phyloP scores from a whole-genome alignment of 2,888 invertebrate genomes.

The Pycnomerus fuliginosus region DNA sequence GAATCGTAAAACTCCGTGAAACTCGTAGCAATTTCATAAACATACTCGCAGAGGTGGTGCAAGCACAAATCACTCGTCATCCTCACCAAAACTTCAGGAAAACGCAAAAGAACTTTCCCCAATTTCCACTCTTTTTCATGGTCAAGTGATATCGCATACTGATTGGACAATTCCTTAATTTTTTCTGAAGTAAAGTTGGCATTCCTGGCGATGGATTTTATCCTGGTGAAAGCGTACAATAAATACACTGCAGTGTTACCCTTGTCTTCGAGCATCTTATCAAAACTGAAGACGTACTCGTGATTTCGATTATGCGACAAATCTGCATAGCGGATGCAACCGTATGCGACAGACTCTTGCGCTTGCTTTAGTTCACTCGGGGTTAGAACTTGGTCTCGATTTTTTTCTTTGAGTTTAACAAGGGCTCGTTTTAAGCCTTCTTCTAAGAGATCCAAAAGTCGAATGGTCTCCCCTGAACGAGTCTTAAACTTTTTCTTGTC shows the following conservation, averaged over 20 bases:
- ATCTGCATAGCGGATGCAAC: conserved; percentile 98
- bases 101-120: conserved; percentile 80
- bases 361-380: conserved; percentile 78
- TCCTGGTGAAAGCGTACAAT: conserved; percentile 91
- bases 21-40: conserved; percentile 89
- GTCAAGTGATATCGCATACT: conserved; percentile 65
- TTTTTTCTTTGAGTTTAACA: conserved; percentile 85
- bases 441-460: conserved; percentile 79
- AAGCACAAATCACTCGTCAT: conserved; percentile 79
- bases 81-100: conserved; percentile 83
- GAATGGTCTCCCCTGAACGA: conserved; percentile 91
- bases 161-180: conserved; percentile 62
- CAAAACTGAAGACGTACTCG: conserved; percentile 97
- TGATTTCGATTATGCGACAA: conserved; percentile 88
- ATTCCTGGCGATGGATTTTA: conserved; percentile 84
- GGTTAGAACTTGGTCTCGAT: conserved; percentile 78
- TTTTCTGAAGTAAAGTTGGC: conserved; percentile 67
- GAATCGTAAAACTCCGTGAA: conserved; percentile 97
- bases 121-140: conserved; percentile 96
- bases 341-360: conserved; percentile 92
- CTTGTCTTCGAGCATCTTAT: conserved; percentile 98
- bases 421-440: conserved; percentile 84
- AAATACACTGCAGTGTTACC: conserved; percentile 99
- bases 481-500: conserved; percentile 99
- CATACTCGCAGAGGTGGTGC: conserved; percentile 90